Evolutionary conservation across 2,888 invertebrate species (phyloP).

Genomic region (Odontocerum albicorne): DNA sequence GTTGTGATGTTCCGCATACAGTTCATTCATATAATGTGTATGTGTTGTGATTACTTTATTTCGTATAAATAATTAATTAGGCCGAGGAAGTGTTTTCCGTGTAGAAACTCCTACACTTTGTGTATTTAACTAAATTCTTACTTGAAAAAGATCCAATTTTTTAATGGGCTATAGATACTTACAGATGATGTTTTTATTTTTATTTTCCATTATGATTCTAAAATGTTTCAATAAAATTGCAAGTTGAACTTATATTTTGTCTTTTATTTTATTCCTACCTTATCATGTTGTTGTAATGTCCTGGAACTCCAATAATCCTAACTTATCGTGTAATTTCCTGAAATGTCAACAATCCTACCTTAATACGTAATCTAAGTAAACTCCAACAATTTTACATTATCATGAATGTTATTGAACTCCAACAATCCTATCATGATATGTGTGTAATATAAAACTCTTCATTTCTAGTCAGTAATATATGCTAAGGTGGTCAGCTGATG

Average conservation of each 20-base stretch:
- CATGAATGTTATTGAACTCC: too few relatives aligned
- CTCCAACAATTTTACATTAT: too few relatives aligned
- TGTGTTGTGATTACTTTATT: slow-evolving; percentile 27
- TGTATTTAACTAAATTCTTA: slow-evolving; percentile 10
- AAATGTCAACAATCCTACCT: too few relatives aligned
- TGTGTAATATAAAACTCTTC: too few relatives aligned
- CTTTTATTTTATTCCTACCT: not conserved
- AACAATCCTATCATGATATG: too few relatives aligned
- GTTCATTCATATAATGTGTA: slow-evolving; percentile 9
- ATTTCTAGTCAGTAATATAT: too few relatives aligned
- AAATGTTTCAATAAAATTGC: slow-evolving; percentile 16
- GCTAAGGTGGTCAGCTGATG: too few relatives aligned
- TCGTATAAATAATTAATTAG: slow-evolving; percentile 10
- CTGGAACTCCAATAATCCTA: too few relatives aligned
- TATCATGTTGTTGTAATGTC: too few relatives aligned
- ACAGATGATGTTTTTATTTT: slow-evolving; percentile 6
- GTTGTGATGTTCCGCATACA: not conserved
- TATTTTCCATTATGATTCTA: slow-evolving; percentile 13
- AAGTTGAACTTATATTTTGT: slow-evolving; percentile 6
- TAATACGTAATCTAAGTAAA: too few relatives aligned
- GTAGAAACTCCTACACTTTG: not conserved
- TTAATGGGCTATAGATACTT: not conserved
- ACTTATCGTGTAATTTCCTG: too few relatives aligned
- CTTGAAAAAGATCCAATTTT: not conserved
- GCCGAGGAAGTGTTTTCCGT: slow-evolving; percentile 2